Evolutionary conservation across 2,113 vertebrate genomes (phyloP).

Genomic region (Dicrurus megarhynchus): DNA sequence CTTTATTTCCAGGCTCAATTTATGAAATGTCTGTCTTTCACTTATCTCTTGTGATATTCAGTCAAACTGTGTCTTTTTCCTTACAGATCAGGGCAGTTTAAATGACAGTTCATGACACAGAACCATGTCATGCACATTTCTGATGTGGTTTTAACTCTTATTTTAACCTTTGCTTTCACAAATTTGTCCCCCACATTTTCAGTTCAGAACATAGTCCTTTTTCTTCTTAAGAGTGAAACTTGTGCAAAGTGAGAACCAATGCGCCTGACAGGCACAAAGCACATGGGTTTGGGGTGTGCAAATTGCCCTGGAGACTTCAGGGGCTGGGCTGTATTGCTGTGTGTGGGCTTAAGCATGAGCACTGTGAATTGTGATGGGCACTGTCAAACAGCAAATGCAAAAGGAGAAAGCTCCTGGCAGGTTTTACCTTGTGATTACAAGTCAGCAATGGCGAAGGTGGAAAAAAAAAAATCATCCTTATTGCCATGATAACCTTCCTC

Average conservation of each 20-base stretch:
- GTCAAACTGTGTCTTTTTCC: background rate
- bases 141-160: background rate
- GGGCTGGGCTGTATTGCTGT: background rate
- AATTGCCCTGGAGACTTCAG: background rate
- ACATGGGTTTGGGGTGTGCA: background rate
- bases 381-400: background rate
- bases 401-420: background rate
- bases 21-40: background rate
- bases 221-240: background rate
- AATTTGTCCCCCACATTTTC: background rate
- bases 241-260: background rate
- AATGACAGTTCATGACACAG: background rate
- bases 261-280: background rate
- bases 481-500: background rate
- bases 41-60: background rate
- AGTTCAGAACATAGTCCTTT: background rate
- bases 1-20: background rate
- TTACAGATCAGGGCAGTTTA: background rate
- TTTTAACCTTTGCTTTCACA: background rate
- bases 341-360: background rate
- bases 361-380: background rate
- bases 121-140: background rate
- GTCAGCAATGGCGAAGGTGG: background rate
- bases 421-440: background rate
- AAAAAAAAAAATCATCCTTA: background rate